Base-by-base conservation (phyloP, 2,888 invertebrate genomes). In the Drosophila maculinotata region DNA sequence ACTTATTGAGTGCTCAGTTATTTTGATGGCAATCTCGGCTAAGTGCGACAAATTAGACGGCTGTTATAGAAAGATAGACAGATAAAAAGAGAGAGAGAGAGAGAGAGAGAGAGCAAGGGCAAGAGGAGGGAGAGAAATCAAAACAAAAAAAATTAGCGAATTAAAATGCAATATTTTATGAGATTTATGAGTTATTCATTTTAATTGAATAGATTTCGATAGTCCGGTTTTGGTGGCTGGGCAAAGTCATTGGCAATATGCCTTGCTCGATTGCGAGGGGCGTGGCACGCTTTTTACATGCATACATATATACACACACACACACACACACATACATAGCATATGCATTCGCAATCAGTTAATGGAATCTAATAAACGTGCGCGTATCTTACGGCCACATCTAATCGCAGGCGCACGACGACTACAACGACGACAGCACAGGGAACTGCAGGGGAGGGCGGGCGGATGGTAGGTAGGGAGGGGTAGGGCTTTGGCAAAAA, bases 321-420 rank as follows among this genome's bases (percentile, higher is more conserved):
- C 41, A 52, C 14, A 41, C 33, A 44, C 9, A 62, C 15, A 10
- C 1, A 26, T 10, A 25, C 31, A 53, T 42, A 45, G 26, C 58
- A 57, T 73, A 42, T 70, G 64, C 48, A 69, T 51, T 58, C 54
- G 67, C 75, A 88, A 87, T 88, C 88, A 88, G 81, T 87, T 87
- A 87, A 87, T 87, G 75, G 85, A 77, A 88, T 84, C 87, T 84
- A 87, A 87, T 82, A 85, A 87, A 80, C 83, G 80, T 88, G 67
- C 72, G 53, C 76, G 38, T 86, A 86, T 86, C 88, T 85, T 80
- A 48, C 47, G 71, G 68, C 69, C 85, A 71, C 68, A 84, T 84
- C 83, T 84, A 84, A 84, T 84, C 83, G 80, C 64, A 48, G 79
- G 58, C 69, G 71, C 69, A 71, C 79, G 74, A 69, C 54, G 51